A percentile compares a stretch with the other conserved stretches of the same genome.
These are phyloP conservation scores for Dolichomitus sp. DNA, from an alignment of 2,888 invertebrate species.

Conservation along the genomic window DNA sequence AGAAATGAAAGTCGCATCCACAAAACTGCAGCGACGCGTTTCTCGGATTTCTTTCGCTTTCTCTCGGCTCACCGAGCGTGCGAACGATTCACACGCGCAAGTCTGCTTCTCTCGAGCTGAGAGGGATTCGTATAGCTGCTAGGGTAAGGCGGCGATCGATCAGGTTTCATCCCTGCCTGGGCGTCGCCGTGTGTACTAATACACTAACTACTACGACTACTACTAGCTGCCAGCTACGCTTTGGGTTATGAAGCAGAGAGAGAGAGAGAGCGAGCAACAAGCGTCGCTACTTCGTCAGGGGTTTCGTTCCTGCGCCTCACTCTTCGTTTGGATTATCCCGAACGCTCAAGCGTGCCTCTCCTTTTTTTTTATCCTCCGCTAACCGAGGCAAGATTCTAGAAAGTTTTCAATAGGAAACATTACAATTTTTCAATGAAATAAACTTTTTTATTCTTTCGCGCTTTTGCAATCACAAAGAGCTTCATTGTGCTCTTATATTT, in stretches of 20 bases:
- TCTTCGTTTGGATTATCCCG: constrained; percentile 42
- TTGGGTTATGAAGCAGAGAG: constrained; percentile 10
- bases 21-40: constrained; percentile 47
- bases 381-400: not conserved
- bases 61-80: constrained; percentile 41
- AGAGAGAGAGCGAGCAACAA: too few relatives aligned
- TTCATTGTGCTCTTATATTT: not conserved
- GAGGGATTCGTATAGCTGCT: constrained; percentile 34
- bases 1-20: constrained; percentile 34
- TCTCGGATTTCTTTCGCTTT: constrained; percentile 45
- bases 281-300: constrained; percentile 36
- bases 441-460: not conserved
- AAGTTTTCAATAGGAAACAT: constrained; percentile 14
- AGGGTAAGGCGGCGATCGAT: constrained; percentile 72
- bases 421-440: not conserved
- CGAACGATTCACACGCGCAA: constrained; percentile 65
- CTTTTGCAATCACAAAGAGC: constrained; percentile 9
- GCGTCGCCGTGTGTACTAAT: constrained; percentile 54
- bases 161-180: constrained; percentile 72
- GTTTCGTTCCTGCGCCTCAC: constrained; percentile 15
- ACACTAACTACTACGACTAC: not conserved
- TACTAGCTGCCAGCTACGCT: not conserved
- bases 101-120: constrained; percentile 54
- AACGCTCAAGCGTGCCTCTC: not conserved
- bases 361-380: not conserved